Conservation (phyloP, 37 sponge, comb jelly and placozoan species). For the Ianthella basta region DNA sequence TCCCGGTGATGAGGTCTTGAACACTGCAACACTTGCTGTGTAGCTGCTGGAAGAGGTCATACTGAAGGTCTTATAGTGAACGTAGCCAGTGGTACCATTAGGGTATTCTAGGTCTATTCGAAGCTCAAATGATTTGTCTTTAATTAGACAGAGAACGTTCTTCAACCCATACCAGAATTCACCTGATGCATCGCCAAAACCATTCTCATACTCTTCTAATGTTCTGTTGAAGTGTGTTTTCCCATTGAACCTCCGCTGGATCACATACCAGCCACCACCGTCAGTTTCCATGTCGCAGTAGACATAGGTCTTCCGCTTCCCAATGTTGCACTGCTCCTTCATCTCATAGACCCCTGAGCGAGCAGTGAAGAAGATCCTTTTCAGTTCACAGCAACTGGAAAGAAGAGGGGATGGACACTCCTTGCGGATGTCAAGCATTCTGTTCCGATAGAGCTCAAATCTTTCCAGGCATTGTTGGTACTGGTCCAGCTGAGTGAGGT, state of each 20-base stretch:
- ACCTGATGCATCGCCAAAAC: conserved; percentile 33
- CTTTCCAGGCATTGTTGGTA: too few species aligned
- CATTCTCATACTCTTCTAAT: conserved; percentile 33
- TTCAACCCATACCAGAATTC: conserved; percentile 66
- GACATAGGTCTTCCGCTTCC: not conserved
- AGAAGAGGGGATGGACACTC: not conserved
- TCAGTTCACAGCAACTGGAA: not conserved
- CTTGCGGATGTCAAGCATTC: not conserved
- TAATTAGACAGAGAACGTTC: conserved; percentile 33
- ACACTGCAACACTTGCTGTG: conserved; percentile 1
- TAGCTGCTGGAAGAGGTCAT: conserved; percentile 19
- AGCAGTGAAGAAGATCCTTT: not conserved
- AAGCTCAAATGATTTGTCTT: conserved; percentile 12
- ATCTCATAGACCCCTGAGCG: conserved; percentile 25
- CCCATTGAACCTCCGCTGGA: conserved; percentile 18
- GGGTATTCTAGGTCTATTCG: conserved; percentile 29
- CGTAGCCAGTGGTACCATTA: conserved; percentile 42
- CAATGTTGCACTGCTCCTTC: not conserved
- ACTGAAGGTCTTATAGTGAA: conserved; percentile 24
- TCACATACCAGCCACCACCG: conserved; percentile 23
- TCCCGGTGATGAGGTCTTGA: not conserved
- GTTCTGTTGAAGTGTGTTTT: conserved; percentile 20
- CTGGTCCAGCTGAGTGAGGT: too few species aligned
- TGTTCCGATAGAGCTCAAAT: too few species aligned
- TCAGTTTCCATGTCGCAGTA: conserved; percentile 37